Base-by-base conservation (phyloP, 2,888 invertebrate species). In the Macaria liturata region DNA sequence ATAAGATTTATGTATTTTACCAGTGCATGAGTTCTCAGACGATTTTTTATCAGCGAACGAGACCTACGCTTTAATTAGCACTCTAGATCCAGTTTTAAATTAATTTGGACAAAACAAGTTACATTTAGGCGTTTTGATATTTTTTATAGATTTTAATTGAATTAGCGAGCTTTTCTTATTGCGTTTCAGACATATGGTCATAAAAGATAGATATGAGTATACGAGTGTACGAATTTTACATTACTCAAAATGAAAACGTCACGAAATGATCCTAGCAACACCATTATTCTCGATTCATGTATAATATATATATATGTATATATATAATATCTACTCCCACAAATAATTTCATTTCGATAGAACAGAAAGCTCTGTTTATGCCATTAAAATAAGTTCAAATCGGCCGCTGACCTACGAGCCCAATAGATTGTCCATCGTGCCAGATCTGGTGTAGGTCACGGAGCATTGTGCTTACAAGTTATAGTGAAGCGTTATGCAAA, bases 1-100 rank as follows among this genome's bases (percentile, higher is more conserved):
- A 80, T 83, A 85, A 86, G 90, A 91, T 89, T 91, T 90, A 91
- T 86, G 83, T 79, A 79, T 81, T 83, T 83, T 84, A 80, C 80
- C 74, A 77, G 79, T 75, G 75, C 76, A 66, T 60, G 76, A 81
- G 81, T 68, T 64, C 61, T 67, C 67, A 68, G 71, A 69, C 65
- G 49, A 66, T 70, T 68, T 66, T 67, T 68, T 68, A 51, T 62
- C 52, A 34, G 9, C 43, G 49, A 46, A 44, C 52, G 53, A 65
- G 56, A 60, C 58, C 59, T 59, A 54, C 53, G 50, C 51, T 49
- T 66, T 63, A 67, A 68, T 66, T 66, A 64, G 47, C 45, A 60
- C 34, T 46, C 31, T 58, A 52, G 39, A 46, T 55, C 46, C 49
- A 44, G 40, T 34, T 49, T 55, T 49, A 49, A 55, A 48, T 49